A percentile compares a stretch with the other conserved stretches of the same genome.
phyloP scores from a whole-genome alignment of 2,113 vertebrate species.

The Crocuta crocuta region DNA sequence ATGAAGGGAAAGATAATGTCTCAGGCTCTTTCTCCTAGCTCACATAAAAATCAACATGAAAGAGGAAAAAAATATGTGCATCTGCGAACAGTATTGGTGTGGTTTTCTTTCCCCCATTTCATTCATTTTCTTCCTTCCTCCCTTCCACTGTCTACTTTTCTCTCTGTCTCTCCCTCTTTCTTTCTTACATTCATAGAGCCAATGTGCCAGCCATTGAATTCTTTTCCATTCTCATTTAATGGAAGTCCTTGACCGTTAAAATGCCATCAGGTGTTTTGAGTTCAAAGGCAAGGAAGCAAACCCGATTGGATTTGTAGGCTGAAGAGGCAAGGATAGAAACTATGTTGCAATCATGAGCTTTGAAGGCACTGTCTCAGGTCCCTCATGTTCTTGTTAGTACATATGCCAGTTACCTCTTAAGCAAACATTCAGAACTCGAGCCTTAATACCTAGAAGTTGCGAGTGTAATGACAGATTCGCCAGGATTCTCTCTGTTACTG shows the following conservation, averaged over 20 bases:
- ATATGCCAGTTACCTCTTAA: neutral
- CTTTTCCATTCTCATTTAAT: neutral
- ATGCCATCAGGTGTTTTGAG: neutral
- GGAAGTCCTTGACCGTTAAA: neutral
- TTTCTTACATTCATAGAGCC: neutral
- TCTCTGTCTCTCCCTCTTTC: neutral
- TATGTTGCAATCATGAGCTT: neutral
- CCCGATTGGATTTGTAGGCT: neutral
- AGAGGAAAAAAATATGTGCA: neutral
- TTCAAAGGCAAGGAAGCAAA: neutral
- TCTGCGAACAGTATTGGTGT: neutral
- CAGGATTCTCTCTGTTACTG: neutral
- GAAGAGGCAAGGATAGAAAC: neutral
- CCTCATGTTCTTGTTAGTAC: neutral
- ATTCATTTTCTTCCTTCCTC: neutral
- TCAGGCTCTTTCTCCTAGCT: neutral
- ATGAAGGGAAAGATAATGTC: neutral
- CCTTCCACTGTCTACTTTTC: neutral
- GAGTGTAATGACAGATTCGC: neutral
- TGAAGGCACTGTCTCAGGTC: neutral
- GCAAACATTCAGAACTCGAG: neutral
- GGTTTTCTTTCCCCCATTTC: neutral
- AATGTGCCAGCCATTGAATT: accelerated
- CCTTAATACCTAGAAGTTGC: neutral
- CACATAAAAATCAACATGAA: neutral